Conservation (phyloP, 2,797 vertebrate species). For the Octomys mimax region DNA sequence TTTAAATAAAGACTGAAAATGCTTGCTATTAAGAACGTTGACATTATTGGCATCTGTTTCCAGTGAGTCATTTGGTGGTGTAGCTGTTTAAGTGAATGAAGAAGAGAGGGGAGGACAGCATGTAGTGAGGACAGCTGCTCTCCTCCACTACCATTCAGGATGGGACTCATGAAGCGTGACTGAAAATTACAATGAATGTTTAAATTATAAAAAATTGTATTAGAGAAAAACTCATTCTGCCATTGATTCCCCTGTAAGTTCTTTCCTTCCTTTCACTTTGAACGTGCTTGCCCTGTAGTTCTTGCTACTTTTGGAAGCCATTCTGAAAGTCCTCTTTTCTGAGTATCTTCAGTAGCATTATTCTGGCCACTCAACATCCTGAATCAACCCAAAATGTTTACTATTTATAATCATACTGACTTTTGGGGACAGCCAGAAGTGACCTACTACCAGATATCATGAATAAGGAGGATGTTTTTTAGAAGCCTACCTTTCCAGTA, state of each 20-base stretch:
- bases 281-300: neutral
- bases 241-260: neutral
- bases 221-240: neutral
- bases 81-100: neutral
- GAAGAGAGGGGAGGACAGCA: rapidly evolving
- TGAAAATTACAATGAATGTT: neutral
- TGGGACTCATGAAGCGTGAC: neutral
- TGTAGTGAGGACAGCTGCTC: neutral
- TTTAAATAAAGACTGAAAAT: neutral
- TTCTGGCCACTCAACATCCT: neutral
- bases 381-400: neutral
- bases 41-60: neutral
- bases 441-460: neutral
- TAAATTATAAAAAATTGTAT: neutral
- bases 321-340: neutral
- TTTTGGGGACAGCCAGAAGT: neutral
- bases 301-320: neutral
- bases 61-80: neutral
- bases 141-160: neutral
- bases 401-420: neutral
- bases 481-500: neutral
- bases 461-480: neutral
- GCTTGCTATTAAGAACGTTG: neutral
- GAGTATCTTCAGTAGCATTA: neutral
- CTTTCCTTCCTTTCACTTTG: neutral